phyloP scores from a whole-genome alignment of 92 coral and sea anemone species.

The Phenganax subtilis region DNA sequence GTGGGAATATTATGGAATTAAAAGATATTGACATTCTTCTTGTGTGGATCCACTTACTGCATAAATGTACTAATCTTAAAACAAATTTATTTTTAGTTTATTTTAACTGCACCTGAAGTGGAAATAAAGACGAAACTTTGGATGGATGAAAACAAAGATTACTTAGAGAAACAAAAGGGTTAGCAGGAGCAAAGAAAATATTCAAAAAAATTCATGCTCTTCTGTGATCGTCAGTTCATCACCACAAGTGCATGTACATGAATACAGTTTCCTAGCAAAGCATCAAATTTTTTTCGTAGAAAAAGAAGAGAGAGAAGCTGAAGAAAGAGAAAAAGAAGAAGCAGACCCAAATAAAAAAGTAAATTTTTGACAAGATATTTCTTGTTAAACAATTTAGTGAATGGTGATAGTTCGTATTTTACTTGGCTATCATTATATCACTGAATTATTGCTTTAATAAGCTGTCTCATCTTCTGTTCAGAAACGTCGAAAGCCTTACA shows the following conservation, averaged over 20 bases:
- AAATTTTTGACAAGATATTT: background rate
- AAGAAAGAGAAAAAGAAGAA: constrained; percentile 78
- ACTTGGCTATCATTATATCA: background rate
- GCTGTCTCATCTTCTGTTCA: constrained; percentile 8
- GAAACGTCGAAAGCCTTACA: constrained; percentile 78
- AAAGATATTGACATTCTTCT: no score
- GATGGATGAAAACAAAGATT: constrained; percentile 98
- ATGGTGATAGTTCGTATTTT: background rate
- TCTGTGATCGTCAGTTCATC: no score
- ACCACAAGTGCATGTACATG: background rate
- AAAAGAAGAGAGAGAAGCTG: constrained; percentile 89
- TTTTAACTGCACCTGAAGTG: constrained; percentile 77
- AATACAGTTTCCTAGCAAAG: background rate
- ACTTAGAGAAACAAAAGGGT: constrained; percentile 89
- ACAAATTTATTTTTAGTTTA: constrained; percentile 54
- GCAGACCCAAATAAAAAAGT: constrained; percentile 72
- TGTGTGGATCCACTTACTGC: background rate
- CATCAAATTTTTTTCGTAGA: constrained; percentile 42
- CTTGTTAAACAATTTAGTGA: background rate
- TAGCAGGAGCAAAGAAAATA: background rate
- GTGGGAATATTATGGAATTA: no score
- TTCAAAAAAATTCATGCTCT: background rate
- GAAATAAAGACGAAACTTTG: constrained; percentile 86
- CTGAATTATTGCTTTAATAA: background rate
- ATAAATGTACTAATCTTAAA: background rate